phyloP scores from a whole-genome alignment of 2,797 vertebrate species.

The Adrianichthys oophorus region DNA sequence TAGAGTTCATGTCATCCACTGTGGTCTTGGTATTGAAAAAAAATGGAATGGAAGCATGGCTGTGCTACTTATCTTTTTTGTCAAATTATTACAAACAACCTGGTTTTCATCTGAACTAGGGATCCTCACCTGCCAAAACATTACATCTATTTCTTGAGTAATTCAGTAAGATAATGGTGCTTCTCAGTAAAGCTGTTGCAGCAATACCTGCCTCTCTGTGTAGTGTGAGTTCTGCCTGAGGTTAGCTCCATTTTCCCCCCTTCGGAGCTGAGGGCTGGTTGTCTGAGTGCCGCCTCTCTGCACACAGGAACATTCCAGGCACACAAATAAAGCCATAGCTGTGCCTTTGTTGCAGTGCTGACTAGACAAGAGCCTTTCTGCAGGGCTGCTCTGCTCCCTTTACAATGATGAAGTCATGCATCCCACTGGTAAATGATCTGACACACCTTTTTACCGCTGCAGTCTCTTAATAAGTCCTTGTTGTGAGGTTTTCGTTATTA shows the following conservation, averaged over 20 bases:
- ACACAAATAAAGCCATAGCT: slow-evolving; percentile 66
- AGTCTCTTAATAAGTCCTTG: slow-evolving; percentile 69
- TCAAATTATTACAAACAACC: too few species aligned
- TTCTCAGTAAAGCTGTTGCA: slow-evolving; percentile 51
- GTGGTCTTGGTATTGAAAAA: too few species aligned
- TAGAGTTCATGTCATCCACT: too few species aligned
- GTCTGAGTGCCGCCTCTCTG: slow-evolving; percentile 53
- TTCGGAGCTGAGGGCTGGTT: slow-evolving; percentile 44
- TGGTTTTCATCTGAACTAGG: too few species aligned
- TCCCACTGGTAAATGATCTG: slow-evolving; percentile 76
- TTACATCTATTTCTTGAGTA: slow-evolving; percentile 12
- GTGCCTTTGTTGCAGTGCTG: slow-evolving; percentile 76
- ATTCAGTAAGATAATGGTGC: slow-evolving; percentile 56
- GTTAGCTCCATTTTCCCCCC: slow-evolving; percentile 46
- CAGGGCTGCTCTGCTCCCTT: slow-evolving; percentile 67
- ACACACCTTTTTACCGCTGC: slow-evolving; percentile 71
- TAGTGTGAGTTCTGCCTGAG: slow-evolving; percentile 44
- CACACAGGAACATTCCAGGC: slow-evolving; percentile 70
- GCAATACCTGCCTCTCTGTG: slow-evolving; percentile 52
- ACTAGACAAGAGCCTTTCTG: slow-evolving; percentile 75
- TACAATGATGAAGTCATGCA: slow-evolving; percentile 66
- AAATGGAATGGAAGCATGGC: too few species aligned
- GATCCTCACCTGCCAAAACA: too few species aligned
- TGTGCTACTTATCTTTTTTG: too few species aligned
- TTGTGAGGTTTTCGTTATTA: slow-evolving; percentile 64